Evolutionary conservation across 2,113 vertebrate genomes (phyloP), one percentile per base, ranked within the genome.

Genomic region (Anas platyrhynchos): DNA sequence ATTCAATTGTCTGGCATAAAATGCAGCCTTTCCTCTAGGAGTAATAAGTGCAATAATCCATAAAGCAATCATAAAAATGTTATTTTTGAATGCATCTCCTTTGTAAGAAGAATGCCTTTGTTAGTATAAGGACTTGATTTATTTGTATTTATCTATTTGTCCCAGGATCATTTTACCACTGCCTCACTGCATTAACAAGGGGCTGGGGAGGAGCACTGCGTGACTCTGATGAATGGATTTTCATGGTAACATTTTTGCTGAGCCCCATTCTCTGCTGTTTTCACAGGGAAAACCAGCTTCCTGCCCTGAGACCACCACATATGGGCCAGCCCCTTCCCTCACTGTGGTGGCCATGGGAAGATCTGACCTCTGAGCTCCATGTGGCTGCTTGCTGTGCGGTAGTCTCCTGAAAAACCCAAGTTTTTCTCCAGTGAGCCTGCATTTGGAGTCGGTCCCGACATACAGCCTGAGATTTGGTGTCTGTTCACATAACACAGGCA

Each of bases 1-100:
- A 96, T 94, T 96, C 88, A 89, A 95, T 96, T 96, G 88, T 91
- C 96, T 94, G 66, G 90, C 90, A 93, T 92, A 91, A 95, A 94
- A 97, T 69, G 86, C 83, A 96, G 95, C 61, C 83, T 91, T 90
- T 96, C 88, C 92, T 95, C 76, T 56, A 91, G 86, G 90, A 96
- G 43, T 78, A 95, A 65, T 92, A 96, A 97, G 93, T 82, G 63
- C 73, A 94, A 68, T 93, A 96, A 94, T 93, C 94, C 94, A 93
- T 96, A 94, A 97, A 93, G 41, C 89, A 88, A 95, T 94, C 93
- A 94, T 94, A 93, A 89, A 91, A 83, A 86, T 69, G 48, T 86
- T 95, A 88, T 92, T 95, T 97, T 93, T 89, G 83, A 95, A 94
- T 92, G 81, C 86, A 86, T 87, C 58, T n/a, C 55, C 55, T 94